Percentiles rank a stretch among this genome's conserved stretches.
Evolutionary conservation across 2,113 vertebrate species (phyloP).

Genomic region (Mus spicilegus): DNA sequence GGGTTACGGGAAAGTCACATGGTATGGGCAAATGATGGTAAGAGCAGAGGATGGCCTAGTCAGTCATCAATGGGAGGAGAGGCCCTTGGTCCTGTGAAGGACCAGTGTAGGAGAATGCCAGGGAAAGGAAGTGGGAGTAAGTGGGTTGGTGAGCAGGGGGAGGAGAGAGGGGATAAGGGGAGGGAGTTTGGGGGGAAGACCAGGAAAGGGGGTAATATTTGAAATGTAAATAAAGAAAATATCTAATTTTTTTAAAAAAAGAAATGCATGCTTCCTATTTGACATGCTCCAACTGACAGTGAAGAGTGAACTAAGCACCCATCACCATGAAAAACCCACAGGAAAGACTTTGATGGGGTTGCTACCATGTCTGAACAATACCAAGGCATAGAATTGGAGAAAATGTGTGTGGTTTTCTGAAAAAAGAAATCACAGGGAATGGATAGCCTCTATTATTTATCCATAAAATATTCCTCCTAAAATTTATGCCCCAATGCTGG

Average conservation of each 20-base stretch:
- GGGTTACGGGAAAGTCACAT: neutral
- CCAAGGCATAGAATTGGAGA: neutral
- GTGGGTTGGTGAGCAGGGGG: too few species aligned
- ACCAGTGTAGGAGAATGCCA: too few species aligned
- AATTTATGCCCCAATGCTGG: neutral
- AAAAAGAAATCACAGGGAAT: neutral
- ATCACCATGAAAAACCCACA: constrained; percentile 9
- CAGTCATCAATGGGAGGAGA: too few species aligned
- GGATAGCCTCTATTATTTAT: neutral
- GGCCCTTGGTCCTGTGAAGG: too few species aligned
- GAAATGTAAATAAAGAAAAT: too few species aligned
- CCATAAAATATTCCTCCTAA: neutral
- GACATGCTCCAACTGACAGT: neutral
- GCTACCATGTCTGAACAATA: constrained; percentile 14
- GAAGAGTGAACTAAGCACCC: constrained; percentile 21
- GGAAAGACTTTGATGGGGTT: neutral
- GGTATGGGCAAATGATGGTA: constrained; percentile 24
- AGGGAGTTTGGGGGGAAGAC: too few species aligned
- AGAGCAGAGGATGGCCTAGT: neutral
- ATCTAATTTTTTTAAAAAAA: too few species aligned
- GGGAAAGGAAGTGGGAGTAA: too few species aligned
- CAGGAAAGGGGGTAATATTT: too few species aligned
- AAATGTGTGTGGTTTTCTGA: neutral
- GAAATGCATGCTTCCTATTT: constrained; percentile 43
- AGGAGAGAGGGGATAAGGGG: too few species aligned